Conservation (phyloP, 2,113 vertebrate genomes). For the Mobula hypostoma region DNA sequence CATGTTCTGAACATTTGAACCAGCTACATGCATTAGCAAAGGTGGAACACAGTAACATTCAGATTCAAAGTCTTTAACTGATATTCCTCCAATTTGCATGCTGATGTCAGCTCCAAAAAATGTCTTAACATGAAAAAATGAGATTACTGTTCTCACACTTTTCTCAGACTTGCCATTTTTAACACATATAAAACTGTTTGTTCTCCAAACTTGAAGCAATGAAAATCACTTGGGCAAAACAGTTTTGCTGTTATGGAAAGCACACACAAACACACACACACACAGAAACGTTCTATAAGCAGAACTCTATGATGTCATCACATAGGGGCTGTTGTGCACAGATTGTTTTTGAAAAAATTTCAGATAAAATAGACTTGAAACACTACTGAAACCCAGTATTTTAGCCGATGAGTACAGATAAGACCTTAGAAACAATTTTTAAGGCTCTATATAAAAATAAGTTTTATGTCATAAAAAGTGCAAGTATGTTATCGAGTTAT, state of each 20-base stretch:
- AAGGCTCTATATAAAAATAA: neutral
- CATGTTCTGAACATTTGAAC: neutral
- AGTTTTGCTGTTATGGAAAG: neutral
- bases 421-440: neutral
- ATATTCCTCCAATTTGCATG: neutral
- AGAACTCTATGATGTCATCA: too few relatives aligned
- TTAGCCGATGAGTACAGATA: neutral
- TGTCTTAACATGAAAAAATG: neutral
- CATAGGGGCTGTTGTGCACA: neutral
- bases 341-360: neutral
- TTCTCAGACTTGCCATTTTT: slow-evolving; percentile 14
- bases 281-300: neutral
- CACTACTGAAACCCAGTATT: neutral
- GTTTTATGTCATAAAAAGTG: neutral
- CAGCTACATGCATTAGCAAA: neutral
- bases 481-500: neutral
- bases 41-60: too few relatives aligned
- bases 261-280: neutral
- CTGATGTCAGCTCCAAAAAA: neutral
- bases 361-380: neutral
- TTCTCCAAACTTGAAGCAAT: neutral
- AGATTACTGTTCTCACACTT: slow-evolving; percentile 14
- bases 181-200: neutral
- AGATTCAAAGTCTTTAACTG: neutral
- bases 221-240: slow-evolving; percentile 7